Evolutionary conservation across 2,797 vertebrate genomes (phyloP), one percentile per base, ranked within the genome.

Genomic region (Pitangus sulphuratus): DNA sequence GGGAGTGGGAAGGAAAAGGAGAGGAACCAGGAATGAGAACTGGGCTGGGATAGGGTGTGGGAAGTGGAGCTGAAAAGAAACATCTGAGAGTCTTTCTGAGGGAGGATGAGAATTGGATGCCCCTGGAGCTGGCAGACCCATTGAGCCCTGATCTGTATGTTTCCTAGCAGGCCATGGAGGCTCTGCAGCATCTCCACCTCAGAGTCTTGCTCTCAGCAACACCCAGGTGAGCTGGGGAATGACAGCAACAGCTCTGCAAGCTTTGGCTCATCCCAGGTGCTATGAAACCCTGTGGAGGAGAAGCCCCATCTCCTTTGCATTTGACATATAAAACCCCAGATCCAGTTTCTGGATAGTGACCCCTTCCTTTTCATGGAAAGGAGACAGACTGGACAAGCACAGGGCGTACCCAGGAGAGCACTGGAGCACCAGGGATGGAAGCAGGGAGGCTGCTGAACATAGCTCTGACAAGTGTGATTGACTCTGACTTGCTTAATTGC

Each of bases 1-100:
- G 62, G 72, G 72, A 95, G 81, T 68, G 76, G 66, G 65, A 84
- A 95, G 58, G 62, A 69, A 89, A 85, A 92, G 37, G 56, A 93
- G 65, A 89, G 58, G 61, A 94, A 88, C 42, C 21, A 72, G 66
- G 86, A 87, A 78, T 60, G 69, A 94, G 78, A 92, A 77, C 3
- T 68, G 72, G 51, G 54, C 13, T 85, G 84, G 75, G 70, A 54
- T 88, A 39, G 68, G 40, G 86, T 87, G 76, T 89, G 90, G 66
- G 77, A 92, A 95, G 86, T 2, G 0, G 5, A 66, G 75, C 56
- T 60, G 53, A 84, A 76, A 79, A 64, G n/a, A 82, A 89, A 82
- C 25, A 7, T 87, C 72, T 82, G 51, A 62, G 81, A 87, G 37
- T 48, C 72, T 85, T 66, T 80, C 77, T 88, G 35, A 68, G 58